These are phyloP conservation scores for Meiosimyza platycephala DNA, from an alignment of 2,888 invertebrate genomes.

Conservation along the genomic window DNA sequence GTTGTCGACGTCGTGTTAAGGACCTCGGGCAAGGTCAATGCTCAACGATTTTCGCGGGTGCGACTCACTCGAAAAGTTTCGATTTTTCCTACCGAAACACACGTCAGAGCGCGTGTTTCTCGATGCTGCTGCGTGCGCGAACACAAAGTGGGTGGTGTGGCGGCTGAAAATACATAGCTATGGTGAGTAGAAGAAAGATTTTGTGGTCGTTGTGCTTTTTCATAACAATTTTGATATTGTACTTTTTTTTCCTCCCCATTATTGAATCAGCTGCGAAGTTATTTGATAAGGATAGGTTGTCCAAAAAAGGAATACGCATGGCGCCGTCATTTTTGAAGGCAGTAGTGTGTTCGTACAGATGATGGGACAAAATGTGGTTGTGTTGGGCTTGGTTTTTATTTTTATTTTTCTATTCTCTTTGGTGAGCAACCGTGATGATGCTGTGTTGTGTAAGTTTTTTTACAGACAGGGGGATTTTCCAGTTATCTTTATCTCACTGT, in stretches of 20 bases:
- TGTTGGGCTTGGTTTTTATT: neutral
- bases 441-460: constrained; percentile 19
- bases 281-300: constrained; percentile 10
- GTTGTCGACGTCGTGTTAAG: constrained; percentile 33
- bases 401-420: neutral
- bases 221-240: constrained; percentile 1
- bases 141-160: neutral
- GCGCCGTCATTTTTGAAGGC: no score
- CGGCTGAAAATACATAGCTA: no score
- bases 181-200: neutral
- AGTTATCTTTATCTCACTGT: constrained; percentile 9
- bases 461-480: constrained; percentile 18
- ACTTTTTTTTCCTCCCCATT: neutral
- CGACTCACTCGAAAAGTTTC: constrained; percentile 25
- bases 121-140: neutral
- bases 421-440: neutral
- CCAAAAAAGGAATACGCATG: neutral
- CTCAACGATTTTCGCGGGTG: constrained; percentile 46
- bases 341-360: no score
- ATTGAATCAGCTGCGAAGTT: neutral
- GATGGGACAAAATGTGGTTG: neutral
- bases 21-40: constrained; percentile 54
- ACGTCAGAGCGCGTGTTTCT: neutral
- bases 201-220: constrained; percentile 1
- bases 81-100: neutral